Percentiles rank a stretch among this genome's conserved stretches.
Evolutionary conservation across 2,113 vertebrate species (phyloP).

Genomic region (Leptobrachium leishanense): DNA sequence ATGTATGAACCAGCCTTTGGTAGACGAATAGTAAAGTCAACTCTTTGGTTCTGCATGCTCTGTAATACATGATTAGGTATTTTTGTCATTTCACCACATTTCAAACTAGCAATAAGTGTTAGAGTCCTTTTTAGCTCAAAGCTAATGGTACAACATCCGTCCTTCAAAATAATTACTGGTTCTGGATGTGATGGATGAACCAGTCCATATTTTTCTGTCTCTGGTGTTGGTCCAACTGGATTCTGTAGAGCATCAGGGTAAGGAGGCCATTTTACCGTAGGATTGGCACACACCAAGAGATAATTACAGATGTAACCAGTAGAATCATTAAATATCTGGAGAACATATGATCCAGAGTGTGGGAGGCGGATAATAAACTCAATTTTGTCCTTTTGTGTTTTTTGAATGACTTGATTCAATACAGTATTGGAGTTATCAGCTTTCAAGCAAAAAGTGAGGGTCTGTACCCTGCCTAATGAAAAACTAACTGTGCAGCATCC

Average conservation of each 20-base stretch:
- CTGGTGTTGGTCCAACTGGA: constrained; percentile 53
- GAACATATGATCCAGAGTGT: constrained; percentile 49
- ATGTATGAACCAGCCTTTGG: constrained; percentile 51
- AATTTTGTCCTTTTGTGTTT: constrained; percentile 22
- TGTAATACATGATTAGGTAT: constrained; percentile 42
- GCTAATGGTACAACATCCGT: constrained; percentile 45
- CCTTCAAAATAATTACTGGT: constrained; percentile 41
- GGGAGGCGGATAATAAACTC: constrained; percentile 52
- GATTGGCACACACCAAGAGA: constrained; percentile 51
- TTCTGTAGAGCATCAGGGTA: constrained; percentile 48
- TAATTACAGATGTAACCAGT: constrained; percentile 49
- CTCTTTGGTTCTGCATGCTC: constrained; percentile 17
- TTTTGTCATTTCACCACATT: constrained; percentile 4
- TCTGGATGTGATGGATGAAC: constrained; percentile 43
- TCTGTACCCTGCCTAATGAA: constrained; percentile 8
- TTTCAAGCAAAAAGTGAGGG: constrained; percentile 38
- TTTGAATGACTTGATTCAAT: constrained; percentile 40
- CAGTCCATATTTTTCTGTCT: constrained; percentile 46
- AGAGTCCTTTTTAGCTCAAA: constrained; percentile 38
- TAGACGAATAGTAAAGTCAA: constrained; percentile 50
- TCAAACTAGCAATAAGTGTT: constrained; percentile 36
- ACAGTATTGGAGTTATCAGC: constrained; percentile 14
- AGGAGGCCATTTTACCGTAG: constrained; percentile 42
- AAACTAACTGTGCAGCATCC: constrained; percentile 46
- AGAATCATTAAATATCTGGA: constrained; percentile 44